phyloP scores from a whole-genome alignment of 2,888 invertebrate species.

The Drosophila kambysellisi region DNA sequence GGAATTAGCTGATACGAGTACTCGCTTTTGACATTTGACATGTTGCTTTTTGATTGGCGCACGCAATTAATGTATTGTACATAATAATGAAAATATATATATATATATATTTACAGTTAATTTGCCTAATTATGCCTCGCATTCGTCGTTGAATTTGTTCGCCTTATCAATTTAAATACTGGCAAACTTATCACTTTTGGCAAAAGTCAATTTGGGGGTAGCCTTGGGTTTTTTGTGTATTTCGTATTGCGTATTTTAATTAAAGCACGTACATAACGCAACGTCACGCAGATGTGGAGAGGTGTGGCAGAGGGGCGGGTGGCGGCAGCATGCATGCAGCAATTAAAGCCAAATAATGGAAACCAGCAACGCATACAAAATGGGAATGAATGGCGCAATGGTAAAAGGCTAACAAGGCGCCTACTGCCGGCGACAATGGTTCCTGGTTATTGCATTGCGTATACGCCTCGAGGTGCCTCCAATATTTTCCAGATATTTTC shows the following conservation, averaged over 20 bases:
- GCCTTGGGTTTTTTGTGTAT: conserved; percentile 4
- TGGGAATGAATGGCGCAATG: conserved; percentile 69
- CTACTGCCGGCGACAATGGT: conserved; percentile 48
- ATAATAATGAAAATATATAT: conserved; percentile 15
- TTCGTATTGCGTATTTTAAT: conserved; percentile 69
- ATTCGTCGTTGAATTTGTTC: conserved; percentile 21
- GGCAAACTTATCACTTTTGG: conserved; percentile 60
- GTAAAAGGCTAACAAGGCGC: conserved; percentile 75
- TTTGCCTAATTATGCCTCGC: conserved; percentile 62
- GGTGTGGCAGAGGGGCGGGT: no score
- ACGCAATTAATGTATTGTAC: conserved; percentile 53
- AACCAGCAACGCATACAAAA: conserved; percentile 77
- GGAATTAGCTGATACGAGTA: conserved; percentile 51
- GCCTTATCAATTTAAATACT: conserved; percentile 62
- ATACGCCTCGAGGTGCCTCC: conserved; percentile 60
- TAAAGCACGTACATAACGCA: conserved; percentile 68
- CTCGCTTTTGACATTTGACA: conserved; percentile 69
- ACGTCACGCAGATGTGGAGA: not conserved
- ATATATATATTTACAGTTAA: conserved; percentile 64
- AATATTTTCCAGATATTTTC: conserved; percentile 50
- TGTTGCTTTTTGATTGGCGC: conserved; percentile 75
- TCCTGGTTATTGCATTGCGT: conserved; percentile 62
- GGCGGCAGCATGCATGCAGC: conserved; percentile 65
- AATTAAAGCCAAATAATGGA: conserved; percentile 79
- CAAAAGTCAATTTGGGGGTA: conserved; percentile 19